Evolutionary conservation across 1,140 invertebrate species (phyloP).

Genomic region (Sitophilus oryzae): DNA sequence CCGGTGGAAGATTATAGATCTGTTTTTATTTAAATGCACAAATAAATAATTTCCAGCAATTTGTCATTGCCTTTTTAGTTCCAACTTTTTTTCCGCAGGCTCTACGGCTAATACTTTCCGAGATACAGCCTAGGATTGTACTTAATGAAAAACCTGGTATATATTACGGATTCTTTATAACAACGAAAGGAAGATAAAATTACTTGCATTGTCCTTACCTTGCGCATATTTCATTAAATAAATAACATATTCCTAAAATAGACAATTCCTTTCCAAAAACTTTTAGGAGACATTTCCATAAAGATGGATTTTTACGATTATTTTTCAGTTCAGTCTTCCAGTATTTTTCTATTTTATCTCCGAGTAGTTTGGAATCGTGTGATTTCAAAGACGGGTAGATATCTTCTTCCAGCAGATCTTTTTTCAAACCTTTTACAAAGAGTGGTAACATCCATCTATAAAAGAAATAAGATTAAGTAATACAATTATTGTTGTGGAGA

Average conservation of each 20-base stretch:
- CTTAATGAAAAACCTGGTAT: too few species aligned
- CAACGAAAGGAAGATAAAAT: neutral
- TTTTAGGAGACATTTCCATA: constrained; percentile 36
- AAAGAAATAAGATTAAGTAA: too few species aligned
- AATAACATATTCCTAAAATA: constrained; percentile 36
- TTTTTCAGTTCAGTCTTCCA: constrained; percentile 47
- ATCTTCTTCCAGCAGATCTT: constrained; percentile 31
- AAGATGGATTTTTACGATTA: constrained; percentile 36
- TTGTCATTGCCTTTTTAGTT: too few species aligned
- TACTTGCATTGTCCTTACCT: neutral
- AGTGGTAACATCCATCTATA: too few species aligned
- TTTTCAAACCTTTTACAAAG: constrained; percentile 27
- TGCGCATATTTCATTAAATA: neutral
- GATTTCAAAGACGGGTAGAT: constrained; percentile 15
- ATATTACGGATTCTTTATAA: neutral
- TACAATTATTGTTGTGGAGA: too few species aligned
- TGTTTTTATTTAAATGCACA: too few species aligned
- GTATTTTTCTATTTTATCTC: constrained; percentile 50
- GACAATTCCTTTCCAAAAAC: constrained; percentile 42
- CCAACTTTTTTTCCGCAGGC: too few species aligned
- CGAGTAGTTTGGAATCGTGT: constrained; percentile 40
- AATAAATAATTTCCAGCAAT: too few species aligned
- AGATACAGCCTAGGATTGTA: too few species aligned
- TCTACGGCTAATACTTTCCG: too few species aligned
- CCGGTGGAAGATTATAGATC: too few species aligned